Conservation (phyloP, 2,797 vertebrate genomes). For the Xiphophorus birchmanni region DNA sequence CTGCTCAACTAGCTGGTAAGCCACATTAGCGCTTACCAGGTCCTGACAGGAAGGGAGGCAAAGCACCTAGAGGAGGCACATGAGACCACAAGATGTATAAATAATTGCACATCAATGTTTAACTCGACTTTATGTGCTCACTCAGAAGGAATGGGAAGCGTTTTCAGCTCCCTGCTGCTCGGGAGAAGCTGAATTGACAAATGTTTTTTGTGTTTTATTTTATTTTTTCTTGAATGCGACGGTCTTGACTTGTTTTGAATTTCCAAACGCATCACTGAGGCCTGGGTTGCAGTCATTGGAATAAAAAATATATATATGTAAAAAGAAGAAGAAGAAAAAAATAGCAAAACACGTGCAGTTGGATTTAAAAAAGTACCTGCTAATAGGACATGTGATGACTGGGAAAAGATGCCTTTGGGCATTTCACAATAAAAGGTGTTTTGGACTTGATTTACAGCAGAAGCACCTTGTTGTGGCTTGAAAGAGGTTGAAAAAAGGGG, state of each 20-base stretch:
- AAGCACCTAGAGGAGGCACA: slow-evolving; percentile 34
- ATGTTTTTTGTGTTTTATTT: slow-evolving; percentile 9
- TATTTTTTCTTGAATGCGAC: neutral
- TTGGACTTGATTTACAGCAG: neutral
- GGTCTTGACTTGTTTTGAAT: slow-evolving; percentile 29
- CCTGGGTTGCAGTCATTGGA: slow-evolving; percentile 25
- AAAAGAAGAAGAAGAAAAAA: neutral
- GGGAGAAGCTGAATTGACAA: slow-evolving; percentile 35
- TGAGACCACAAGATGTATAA: slow-evolving; percentile 60
- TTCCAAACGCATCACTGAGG: slow-evolving; percentile 14
- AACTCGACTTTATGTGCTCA: slow-evolving; percentile 60
- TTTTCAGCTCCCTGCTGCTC: slow-evolving; percentile 36
- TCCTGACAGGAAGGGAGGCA: slow-evolving; percentile 9
- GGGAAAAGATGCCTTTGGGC: neutral
- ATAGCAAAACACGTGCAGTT: neutral
- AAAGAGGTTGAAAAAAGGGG: neutral
- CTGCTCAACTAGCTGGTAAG: slow-evolving; percentile 47
- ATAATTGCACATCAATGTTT: slow-evolving; percentile 69
- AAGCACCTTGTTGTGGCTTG: neutral
- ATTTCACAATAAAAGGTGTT: neutral
- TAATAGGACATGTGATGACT: neutral
- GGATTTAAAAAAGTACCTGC: neutral
- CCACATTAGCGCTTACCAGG: slow-evolving; percentile 19
- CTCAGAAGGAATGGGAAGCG: slow-evolving; percentile 20
- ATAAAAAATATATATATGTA: neutral